phyloP scores from a whole-genome alignment of 2,113 vertebrate species.

The Lathamus discolor region DNA sequence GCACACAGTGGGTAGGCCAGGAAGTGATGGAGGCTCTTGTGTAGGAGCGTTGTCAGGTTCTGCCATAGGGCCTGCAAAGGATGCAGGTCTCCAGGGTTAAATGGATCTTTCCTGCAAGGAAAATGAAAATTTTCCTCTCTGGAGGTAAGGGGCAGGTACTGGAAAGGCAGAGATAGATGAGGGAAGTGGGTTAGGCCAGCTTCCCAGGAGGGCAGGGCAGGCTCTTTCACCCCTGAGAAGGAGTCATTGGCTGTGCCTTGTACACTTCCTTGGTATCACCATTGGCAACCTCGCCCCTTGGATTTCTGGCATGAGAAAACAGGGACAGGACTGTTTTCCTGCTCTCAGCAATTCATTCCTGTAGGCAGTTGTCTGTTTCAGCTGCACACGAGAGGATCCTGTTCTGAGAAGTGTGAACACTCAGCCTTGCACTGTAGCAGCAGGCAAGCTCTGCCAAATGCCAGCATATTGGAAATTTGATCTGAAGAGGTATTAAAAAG shows the following conservation, averaged over 20 bases:
- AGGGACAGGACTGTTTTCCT: background rate
- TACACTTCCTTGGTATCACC: background rate
- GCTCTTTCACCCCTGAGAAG: background rate
- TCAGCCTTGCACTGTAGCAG: background rate
- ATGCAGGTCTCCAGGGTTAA: background rate
- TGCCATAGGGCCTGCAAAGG: fast-evolving
- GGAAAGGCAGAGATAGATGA: background rate
- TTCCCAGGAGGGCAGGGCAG: background rate
- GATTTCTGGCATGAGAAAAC: background rate
- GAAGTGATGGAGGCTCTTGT: fast-evolving
- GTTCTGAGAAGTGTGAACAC: fast-evolving
- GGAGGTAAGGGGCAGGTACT: background rate
- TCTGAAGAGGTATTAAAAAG: background rate
- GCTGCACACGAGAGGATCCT: background rate
- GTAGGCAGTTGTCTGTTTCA: background rate
- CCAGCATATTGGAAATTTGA: background rate
- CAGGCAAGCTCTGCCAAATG: background rate
- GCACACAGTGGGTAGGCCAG: fast-evolving
- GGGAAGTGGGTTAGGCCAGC: background rate
- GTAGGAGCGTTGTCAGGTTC: background rate
- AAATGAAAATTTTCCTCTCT: background rate
- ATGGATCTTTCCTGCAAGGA: background rate
- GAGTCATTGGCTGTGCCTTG: fast-evolving
- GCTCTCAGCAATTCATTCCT: background rate
- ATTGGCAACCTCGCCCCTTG: background rate